Base-by-base conservation (phyloP, 2,888 invertebrate species). In the Yponomeuta evonymella region DNA sequence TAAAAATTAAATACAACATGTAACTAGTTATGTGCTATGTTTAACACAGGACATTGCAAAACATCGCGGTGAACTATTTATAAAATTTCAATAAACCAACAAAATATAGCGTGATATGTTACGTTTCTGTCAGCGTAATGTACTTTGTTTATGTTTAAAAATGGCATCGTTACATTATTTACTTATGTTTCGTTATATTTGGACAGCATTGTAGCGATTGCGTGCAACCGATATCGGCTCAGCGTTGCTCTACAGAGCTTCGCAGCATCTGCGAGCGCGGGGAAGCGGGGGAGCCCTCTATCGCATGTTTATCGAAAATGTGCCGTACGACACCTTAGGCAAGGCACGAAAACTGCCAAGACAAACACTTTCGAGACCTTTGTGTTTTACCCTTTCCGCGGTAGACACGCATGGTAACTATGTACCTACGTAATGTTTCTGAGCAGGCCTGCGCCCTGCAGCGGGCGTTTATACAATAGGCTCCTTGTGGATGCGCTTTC, bases 21-120 rank as follows among this genome's bases (percentile, higher is more conserved):
- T 36, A 67, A 68, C n/a, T 67, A 80, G 12, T 58, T 12, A 15
- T 80, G 82, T 76, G 77, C 85, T 81, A 83, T 85, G 83, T 85
- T 83, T 79, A 79, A 86, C 85, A 86, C 84, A 81, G 84, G 79
- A 84, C 84, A 76, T 51, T 68, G 29, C 48, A 68, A 30, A 30
- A 23, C 68, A 30, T 68, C 23, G 63, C 36, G 33, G 70, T n/a
- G 70, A 36, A 29, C 33, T n/a, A 11, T 63, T 33, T 70, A 70
- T 70, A 70, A 70, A 66, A 70, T 70, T 30, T 70, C 29, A 68
- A 71, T 68, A 67, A 68, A 68, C 29, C n/a, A 73, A 80, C 74
- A 81, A 82, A 79, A 80, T 77, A 80, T 77, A 79, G 81, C 79
- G 81, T 86, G 87, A 87, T 87, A 87, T 87, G 87, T 87, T 77